These are phyloP conservation scores for Sturmia bella DNA, from an alignment of 2,888 invertebrate species.

Conservation along the genomic window DNA sequence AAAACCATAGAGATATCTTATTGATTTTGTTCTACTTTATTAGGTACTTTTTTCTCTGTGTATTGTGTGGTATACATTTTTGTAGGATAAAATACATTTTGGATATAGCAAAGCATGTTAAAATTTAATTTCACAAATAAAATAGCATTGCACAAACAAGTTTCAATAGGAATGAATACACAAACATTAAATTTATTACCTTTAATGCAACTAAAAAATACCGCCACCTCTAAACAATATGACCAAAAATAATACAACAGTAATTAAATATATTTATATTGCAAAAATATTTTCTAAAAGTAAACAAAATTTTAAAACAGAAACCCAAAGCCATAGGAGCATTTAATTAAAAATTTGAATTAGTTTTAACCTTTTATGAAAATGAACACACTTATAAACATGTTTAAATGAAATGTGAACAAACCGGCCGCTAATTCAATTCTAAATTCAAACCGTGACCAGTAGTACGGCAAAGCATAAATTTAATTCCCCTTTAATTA, in stretches of 20 bases:
- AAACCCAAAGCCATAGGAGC: slow-evolving; percentile 1
- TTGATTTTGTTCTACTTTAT: too few species aligned
- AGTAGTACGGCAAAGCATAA: not conserved
- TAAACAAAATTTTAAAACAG: slow-evolving; percentile 10
- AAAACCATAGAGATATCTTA: too few species aligned
- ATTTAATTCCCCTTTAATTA: not conserved
- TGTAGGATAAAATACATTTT: slow-evolving; percentile 9
- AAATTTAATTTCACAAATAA: slow-evolving; percentile 29
- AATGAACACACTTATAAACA: not conserved
- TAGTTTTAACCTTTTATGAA: slow-evolving; percentile 3
- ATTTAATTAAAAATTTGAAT: slow-evolving; percentile 11
- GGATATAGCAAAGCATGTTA: slow-evolving; percentile 31
- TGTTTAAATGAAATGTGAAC: not conserved
- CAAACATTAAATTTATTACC: slow-evolving; percentile 35
- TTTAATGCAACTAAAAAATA: slow-evolving; percentile 11
- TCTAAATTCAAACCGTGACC: not conserved
- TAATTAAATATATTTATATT: slow-evolving; percentile 9
- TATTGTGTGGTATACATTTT: slow-evolving; percentile 26
- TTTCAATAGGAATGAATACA: slow-evolving; percentile 12
- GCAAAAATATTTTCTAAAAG: slow-evolving; percentile 9
- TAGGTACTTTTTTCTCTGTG: too few species aligned
- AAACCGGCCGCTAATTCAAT: slow-evolving; percentile 16
- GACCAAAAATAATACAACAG: slow-evolving; percentile 38
- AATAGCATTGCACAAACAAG: slow-evolving; percentile 9
- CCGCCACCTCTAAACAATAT: slow-evolving; percentile 28